Conservation (phyloP, 2,888 invertebrate species). For the Pseudolycoriella hygida region DNA sequence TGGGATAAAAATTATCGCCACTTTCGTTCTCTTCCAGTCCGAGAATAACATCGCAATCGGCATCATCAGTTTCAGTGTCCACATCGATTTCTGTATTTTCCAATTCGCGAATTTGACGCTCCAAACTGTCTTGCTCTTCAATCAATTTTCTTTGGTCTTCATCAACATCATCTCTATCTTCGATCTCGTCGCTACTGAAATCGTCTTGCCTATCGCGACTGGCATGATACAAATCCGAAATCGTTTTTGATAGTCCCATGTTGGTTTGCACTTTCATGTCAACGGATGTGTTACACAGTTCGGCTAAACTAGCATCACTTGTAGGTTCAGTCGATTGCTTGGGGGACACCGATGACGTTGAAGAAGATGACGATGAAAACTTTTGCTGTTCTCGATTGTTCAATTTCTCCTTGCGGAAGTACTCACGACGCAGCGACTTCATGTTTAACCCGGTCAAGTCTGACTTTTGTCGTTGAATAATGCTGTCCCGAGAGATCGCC, state of each 20-base stretch:
- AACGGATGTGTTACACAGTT: conserved; percentile 19
- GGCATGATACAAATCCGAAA: conserved; percentile 22
- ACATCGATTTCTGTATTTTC: conserved; percentile 54
- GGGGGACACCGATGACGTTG: neutral
- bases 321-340: neutral
- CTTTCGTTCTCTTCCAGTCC: conserved; percentile 19
- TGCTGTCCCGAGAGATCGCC: neutral
- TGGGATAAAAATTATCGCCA: conserved; percentile 13
- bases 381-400: conserved; percentile 3
- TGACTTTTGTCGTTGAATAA: conserved; percentile 36
- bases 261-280: conserved; percentile 30
- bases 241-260: conserved; percentile 27
- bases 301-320: neutral
- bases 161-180: conserved; percentile 27
- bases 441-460: conserved; percentile 41
- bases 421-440: conserved; percentile 27
- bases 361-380: conserved; percentile 3
- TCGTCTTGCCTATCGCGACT: neutral
- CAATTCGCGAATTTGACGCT: conserved; percentile 57
- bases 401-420: conserved; percentile 26
- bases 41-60: conserved; percentile 28
- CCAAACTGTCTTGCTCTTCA: conserved; percentile 58
- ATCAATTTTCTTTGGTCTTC: conserved; percentile 56
- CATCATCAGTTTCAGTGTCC: conserved; percentile 69
- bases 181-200: conserved; percentile 9